phyloP scores from a whole-genome alignment of 2,113 vertebrate species.

The Megaceryle torquata region DNA sequence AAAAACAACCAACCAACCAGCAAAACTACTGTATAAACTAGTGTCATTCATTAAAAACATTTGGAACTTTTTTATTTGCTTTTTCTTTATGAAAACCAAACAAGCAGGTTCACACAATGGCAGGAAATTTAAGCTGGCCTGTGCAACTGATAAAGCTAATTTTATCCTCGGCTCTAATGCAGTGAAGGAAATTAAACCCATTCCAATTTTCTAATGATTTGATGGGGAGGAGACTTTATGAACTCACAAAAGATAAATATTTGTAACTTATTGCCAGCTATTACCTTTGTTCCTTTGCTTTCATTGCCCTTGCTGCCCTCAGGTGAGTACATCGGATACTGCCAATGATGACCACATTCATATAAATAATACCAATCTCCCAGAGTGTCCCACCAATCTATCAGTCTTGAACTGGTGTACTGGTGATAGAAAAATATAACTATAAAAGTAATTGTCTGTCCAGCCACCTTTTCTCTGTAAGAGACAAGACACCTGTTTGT shows the following conservation, averaged over 20 bases:
- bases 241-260: not conserved
- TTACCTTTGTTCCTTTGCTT: not conserved
- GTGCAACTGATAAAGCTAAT: not conserved
- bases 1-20: not conserved
- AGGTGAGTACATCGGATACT: not conserved
- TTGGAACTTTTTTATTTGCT: not conserved
- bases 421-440: not conserved
- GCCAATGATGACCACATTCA: not conserved
- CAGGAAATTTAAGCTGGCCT: conserved; percentile 3
- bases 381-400: not conserved
- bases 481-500: not conserved
- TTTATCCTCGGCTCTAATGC: not conserved
- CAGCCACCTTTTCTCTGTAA: not conserved
- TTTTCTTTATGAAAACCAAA: not conserved
- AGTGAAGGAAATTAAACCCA: not conserved
- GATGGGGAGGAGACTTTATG: not conserved
- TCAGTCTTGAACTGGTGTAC: not conserved
- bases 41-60: not conserved
- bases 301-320: not conserved
- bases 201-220: not conserved
- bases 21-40: not conserved
- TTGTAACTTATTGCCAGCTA: not conserved
- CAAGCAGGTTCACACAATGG: not conserved
- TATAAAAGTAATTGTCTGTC: not conserved
- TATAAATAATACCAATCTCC: not conserved